A percentile compares a stretch with the other conserved stretches of the same genome.
phyloP scores from a whole-genome alignment of 2,888 invertebrate species.

The Eupithecia subfuscata region DNA sequence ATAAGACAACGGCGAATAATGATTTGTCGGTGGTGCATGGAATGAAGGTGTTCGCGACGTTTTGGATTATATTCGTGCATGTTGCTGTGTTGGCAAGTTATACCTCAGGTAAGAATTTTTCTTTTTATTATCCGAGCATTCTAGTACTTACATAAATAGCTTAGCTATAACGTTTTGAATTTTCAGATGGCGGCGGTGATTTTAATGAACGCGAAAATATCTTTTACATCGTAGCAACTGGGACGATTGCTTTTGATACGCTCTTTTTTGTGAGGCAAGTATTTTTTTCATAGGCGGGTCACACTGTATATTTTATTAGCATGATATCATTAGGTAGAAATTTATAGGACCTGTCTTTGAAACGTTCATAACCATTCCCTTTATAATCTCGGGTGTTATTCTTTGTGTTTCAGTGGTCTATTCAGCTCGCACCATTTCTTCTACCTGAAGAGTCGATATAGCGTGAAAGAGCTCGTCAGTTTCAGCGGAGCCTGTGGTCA shows the following conservation, averaged over 20 bases:
- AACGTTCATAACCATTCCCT: neutral
- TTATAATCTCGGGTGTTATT: neutral
- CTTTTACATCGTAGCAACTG: conserved; percentile 81
- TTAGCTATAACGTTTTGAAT: conserved; percentile 17
- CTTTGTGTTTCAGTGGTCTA: conserved; percentile 77
- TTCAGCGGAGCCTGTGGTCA: conserved; percentile 76
- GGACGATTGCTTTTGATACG: conserved; percentile 84
- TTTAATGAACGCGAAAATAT: conserved; percentile 70
- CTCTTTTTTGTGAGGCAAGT: conserved; percentile 85
- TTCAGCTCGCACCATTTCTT: conserved; percentile 86
- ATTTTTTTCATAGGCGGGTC: neutral
- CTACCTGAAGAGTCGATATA: conserved; percentile 79
- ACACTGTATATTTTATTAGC: neutral
- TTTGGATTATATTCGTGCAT: conserved; percentile 87
- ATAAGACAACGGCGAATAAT: conserved; percentile 77
- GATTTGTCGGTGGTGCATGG: conserved; percentile 84
- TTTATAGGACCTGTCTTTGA: no score
- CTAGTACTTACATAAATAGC: neutral
- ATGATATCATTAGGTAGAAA: neutral
- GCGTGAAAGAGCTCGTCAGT: conserved; percentile 75
- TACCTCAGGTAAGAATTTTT: conserved; percentile 79
- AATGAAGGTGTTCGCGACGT: conserved; percentile 85
- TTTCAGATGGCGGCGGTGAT: conserved; percentile 78
- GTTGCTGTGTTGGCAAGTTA: conserved; percentile 86
- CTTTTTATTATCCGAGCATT: neutral